phyloP scores from a whole-genome alignment of 2,797 vertebrate species.

The Enteromius thamalakanensis region DNA sequence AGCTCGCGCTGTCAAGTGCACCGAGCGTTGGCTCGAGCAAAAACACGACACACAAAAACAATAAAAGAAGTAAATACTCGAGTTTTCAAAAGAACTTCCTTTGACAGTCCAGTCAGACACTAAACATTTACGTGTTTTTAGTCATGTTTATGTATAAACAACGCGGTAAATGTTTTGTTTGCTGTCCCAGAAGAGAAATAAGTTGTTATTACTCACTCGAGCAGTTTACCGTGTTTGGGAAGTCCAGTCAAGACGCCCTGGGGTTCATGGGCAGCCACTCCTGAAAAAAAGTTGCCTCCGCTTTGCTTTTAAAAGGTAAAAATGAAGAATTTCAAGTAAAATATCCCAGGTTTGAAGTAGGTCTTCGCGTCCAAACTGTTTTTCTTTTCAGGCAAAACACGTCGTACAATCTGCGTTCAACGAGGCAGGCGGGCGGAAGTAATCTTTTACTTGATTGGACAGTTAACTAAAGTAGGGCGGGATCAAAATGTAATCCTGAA shows the following conservation, averaged over 20 bases:
- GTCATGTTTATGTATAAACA: not conserved
- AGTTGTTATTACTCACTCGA: slow-evolving; percentile 49
- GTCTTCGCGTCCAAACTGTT: slow-evolving; percentile 14
- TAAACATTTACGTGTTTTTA: not conserved
- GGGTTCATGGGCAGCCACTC: slow-evolving; percentile 10
- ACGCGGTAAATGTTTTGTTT: not conserved
- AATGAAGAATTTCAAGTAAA: not conserved
- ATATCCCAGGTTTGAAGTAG: not conserved
- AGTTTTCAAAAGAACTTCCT: not conserved
- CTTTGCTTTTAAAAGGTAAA: not conserved
- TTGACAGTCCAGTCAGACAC: not conserved
- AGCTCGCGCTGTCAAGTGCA: slow-evolving; percentile 36
- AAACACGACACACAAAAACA: slow-evolving; percentile 23
- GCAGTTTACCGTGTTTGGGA: slow-evolving; percentile 31
- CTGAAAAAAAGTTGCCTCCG: not conserved
- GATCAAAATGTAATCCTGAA: not conserved
- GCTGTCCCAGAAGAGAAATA: not conserved
- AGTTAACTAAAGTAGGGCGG: slow-evolving; percentile 48
- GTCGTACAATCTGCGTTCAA: slow-evolving; percentile 59
- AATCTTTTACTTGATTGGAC: slow-evolving; percentile 54
- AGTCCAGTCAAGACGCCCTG: slow-evolving; percentile 40
- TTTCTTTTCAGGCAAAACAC: slow-evolving; percentile 56
- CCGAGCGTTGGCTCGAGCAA: slow-evolving; percentile 4
- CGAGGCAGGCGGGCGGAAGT: slow-evolving; percentile 53
- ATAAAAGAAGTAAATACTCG: not conserved